These are phyloP conservation scores for Linepithema humile DNA, from an alignment of 1,140 invertebrate genomes.

Conservation along the genomic window DNA sequence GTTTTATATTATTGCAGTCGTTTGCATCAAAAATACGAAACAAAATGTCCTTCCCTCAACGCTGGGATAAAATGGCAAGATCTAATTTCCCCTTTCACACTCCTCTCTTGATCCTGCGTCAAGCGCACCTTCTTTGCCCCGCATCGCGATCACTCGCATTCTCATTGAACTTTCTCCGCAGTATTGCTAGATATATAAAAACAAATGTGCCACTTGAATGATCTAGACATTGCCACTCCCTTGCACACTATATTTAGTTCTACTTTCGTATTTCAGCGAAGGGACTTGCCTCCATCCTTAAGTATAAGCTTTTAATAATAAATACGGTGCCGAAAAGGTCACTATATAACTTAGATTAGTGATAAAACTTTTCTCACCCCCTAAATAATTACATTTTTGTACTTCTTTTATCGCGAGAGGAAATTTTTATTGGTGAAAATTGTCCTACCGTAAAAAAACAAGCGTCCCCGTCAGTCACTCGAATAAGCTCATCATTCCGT, in stretches of 20 bases:
- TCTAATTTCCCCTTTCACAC: background rate
- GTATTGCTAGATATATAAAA: background rate
- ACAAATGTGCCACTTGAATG: constrained; percentile 10
- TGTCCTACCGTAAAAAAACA: background rate
- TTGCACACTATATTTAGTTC: background rate
- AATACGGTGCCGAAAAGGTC: background rate
- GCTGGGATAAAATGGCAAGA: background rate
- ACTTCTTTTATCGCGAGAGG: background rate
- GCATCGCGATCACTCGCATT: constrained; percentile 20
- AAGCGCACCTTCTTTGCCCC: constrained; percentile 2
- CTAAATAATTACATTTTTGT: background rate
- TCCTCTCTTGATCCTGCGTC: background rate
- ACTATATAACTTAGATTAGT: background rate
- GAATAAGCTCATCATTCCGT: background rate
- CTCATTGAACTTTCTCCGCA: constrained; percentile 18
- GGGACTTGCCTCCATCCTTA: background rate
- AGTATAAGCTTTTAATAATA: constrained; percentile 19
- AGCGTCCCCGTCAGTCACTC: background rate
- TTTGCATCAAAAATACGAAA: background rate
- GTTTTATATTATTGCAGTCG: background rate
- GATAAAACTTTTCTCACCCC: background rate
- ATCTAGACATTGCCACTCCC: constrained; percentile 17
- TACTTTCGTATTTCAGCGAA: background rate
- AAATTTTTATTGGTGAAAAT: background rate
- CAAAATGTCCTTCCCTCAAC: background rate